These are phyloP conservation scores for Volucella zonaria DNA, from an alignment of 2,888 invertebrate species.

Conservation along the genomic window DNA sequence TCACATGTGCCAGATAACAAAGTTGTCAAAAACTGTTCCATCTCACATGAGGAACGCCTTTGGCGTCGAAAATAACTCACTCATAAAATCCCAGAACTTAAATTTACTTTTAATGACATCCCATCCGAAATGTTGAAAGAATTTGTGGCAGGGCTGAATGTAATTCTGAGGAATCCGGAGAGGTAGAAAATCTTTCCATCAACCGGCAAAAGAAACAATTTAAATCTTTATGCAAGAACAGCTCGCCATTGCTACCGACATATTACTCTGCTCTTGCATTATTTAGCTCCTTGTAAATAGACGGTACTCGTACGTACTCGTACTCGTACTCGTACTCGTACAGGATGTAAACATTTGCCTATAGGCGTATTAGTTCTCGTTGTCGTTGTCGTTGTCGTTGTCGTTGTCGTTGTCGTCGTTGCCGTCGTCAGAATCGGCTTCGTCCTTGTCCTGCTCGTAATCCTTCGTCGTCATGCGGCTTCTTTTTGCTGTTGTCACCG, in stretches of 20 bases:
- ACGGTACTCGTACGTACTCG: too few relatives aligned
- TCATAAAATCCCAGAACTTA: slow-evolving; percentile 58
- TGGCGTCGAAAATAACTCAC: slow-evolving; percentile 24
- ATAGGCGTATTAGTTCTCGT: slow-evolving; percentile 18
- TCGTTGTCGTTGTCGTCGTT: neutral
- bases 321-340: slow-evolving; percentile 20
- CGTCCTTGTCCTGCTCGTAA: too few relatives aligned
- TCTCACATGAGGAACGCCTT: slow-evolving; percentile 13
- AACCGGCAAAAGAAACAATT: slow-evolving; percentile 32
- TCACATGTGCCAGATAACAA: slow-evolving; percentile 10
- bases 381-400: too few relatives aligned
- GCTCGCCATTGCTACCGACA: slow-evolving; percentile 13
- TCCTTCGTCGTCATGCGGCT: too few relatives aligned
- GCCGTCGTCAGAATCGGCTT: too few relatives aligned
- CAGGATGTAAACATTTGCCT: slow-evolving; percentile 64
- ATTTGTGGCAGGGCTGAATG: neutral
- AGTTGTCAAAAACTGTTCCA: slow-evolving; percentile 29
- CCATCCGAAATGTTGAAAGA: neutral
- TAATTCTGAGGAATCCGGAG: neutral
- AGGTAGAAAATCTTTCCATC: neutral
- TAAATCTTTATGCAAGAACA: slow-evolving; percentile 58
- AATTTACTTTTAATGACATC: slow-evolving; percentile 60
- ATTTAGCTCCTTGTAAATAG: slow-evolving; percentile 33
- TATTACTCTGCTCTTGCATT: slow-evolving; percentile 30
- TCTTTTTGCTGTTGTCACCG: slow-evolving; percentile 30